These are phyloP conservation scores for Channa maculata DNA, from an alignment of 2,113 vertebrate genomes.

Conservation along the genomic window DNA sequence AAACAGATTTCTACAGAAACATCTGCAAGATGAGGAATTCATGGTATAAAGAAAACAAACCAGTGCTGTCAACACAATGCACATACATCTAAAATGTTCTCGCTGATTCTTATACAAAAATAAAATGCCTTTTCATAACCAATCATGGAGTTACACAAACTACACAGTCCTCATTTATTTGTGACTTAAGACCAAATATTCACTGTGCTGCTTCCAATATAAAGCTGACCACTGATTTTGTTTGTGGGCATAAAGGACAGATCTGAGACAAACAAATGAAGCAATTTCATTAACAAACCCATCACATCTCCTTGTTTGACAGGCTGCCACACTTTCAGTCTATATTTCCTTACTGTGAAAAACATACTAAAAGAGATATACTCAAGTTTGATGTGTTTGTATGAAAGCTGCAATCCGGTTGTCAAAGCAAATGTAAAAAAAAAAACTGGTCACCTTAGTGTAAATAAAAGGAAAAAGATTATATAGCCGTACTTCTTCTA, in stretches of 20 bases:
- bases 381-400: not conserved
- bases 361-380: not conserved
- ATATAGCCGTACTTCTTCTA: not conserved
- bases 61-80: too few species aligned
- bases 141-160: not conserved
- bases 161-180: not conserved
- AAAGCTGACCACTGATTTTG: not conserved
- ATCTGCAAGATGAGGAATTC: too few species aligned
- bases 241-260: not conserved
- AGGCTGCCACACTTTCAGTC: not conserved
- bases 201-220: not conserved
- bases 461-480: not conserved
- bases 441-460: not conserved
- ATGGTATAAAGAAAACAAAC: too few species aligned
- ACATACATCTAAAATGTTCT: too few species aligned
- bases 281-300: not conserved
- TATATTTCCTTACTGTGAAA: too few species aligned
- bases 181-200: not conserved
- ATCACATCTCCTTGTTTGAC: not conserved
- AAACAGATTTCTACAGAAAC: too few species aligned
- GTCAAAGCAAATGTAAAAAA: not conserved
- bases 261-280: constrained; percentile 15
- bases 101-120: too few species aligned
- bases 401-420: not conserved
- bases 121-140: too few species aligned